A percentile compares a stretch with the other conserved stretches of the same genome.
Conservation (phyloP, 2,888 invertebrate genomes). For the Germaria angustata region DNA sequence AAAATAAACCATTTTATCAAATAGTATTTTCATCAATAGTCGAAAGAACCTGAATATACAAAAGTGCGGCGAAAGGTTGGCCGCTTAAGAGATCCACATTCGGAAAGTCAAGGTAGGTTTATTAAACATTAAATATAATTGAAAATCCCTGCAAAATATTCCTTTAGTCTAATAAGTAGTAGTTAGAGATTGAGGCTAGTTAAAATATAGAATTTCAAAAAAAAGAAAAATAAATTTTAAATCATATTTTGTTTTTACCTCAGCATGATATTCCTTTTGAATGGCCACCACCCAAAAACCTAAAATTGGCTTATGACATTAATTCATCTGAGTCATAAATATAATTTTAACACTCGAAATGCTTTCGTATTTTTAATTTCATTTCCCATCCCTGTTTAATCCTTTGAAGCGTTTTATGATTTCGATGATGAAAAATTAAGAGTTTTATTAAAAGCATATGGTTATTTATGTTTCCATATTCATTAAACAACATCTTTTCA, state of each 20-base stretch:
- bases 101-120: conserved; percentile 88
- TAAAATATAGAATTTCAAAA: not conserved
- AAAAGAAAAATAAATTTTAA: conserved; percentile 1
- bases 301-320: conserved; percentile 56
- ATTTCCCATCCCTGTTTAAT: not conserved
- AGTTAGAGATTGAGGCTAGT: conserved; percentile 52
- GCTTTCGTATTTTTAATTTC: not conserved
- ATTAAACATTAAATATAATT: conserved; percentile 40
- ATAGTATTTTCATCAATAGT: conserved; percentile 68
- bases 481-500: conserved; percentile 21
- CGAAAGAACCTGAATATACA: conserved; percentile 90
- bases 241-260: conserved; percentile 33
- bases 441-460: conserved; percentile 43
- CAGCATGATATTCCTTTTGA: conserved; percentile 51
- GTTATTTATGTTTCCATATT: conserved; percentile 47
- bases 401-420: conserved; percentile 10
- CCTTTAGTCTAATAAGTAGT: conserved; percentile 46
- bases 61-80: conserved; percentile 91
- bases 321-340: conserved; percentile 57
- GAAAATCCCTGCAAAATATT: conserved; percentile 52
- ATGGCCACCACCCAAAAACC: conserved; percentile 39
- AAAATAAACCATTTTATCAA: not conserved
- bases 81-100: conserved; percentile 88
- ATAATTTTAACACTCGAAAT: conserved; percentile 19
- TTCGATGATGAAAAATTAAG: not conserved